phyloP scores from a whole-genome alignment of 2,113 vertebrate species.

The Microcebus ravelobensis region DNA sequence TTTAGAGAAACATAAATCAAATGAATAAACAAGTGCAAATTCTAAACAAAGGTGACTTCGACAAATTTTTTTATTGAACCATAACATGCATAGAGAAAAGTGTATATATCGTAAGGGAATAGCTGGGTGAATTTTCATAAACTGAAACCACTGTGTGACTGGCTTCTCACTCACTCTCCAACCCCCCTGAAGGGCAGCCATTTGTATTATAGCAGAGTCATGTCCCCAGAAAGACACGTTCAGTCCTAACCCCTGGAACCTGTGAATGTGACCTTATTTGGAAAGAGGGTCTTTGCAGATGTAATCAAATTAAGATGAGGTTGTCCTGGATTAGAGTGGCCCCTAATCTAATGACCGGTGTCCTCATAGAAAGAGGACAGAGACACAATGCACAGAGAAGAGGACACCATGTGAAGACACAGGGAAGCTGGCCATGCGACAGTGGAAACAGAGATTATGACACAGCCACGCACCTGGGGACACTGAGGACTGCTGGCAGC shows the following conservation, averaged over 20 bases:
- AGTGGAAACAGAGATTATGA: background rate
- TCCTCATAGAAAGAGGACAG: background rate
- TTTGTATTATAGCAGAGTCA: background rate
- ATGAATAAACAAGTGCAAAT: constrained; percentile 54
- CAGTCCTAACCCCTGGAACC: background rate
- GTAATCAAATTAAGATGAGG: background rate
- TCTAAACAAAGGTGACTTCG: constrained; percentile 56
- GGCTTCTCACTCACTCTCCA: background rate
- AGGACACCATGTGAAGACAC: accelerated
- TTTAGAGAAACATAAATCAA: constrained; percentile 70
- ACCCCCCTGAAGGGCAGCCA: background rate
- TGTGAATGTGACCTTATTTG: background rate
- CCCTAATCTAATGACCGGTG: background rate
- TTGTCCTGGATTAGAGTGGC: background rate
- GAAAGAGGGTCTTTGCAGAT: background rate
- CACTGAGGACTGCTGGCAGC: too few relatives aligned
- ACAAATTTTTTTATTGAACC: background rate
- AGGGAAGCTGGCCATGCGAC: accelerated
- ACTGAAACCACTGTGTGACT: background rate
- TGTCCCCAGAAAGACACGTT: background rate
- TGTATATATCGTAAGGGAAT: background rate
- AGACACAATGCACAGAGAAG: background rate
- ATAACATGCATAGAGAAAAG: background rate
- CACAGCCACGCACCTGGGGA: background rate
- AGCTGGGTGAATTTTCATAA: background rate